phyloP scores from a whole-genome alignment of 2,797 vertebrate species.

The Peromyscus attwateri region DNA sequence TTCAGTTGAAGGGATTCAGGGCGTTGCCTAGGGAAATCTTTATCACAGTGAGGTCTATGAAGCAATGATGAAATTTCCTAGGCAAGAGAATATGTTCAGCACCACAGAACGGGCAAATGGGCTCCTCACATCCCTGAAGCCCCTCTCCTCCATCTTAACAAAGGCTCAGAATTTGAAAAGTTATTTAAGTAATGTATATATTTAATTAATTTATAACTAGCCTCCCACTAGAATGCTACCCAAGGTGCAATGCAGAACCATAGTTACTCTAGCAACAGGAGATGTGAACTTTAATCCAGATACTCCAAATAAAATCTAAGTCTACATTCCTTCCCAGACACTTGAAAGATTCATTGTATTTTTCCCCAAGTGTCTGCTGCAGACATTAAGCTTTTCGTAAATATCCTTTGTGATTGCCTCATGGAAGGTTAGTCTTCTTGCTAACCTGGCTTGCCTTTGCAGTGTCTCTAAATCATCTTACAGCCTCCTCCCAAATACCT shows the following conservation, averaged over 20 bases:
- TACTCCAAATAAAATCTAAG: not conserved
- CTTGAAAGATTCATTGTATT: not conserved
- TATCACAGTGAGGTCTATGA: not conserved
- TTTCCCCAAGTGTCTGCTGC: not conserved
- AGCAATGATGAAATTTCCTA: not conserved
- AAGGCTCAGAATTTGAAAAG: not conserved
- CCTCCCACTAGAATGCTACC: not conserved
- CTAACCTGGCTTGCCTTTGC: not conserved
- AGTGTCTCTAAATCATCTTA: not conserved
- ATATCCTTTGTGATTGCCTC: not conserved
- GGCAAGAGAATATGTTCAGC: not conserved
- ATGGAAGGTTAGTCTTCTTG: constrained; percentile 7
- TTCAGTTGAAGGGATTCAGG: not conserved
- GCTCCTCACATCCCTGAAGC: not conserved
- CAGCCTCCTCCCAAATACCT: not conserved
- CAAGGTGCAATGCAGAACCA: not conserved
- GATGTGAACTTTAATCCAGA: not conserved
- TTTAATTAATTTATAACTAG: not conserved
- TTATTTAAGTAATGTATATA: not conserved
- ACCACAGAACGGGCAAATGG: not conserved
- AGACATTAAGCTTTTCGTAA: not conserved
- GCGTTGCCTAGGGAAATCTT: not conserved
- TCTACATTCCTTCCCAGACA: not conserved
- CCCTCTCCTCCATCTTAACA: not conserved
- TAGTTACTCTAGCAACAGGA: constrained; percentile 6